Base-by-base conservation (phyloP, 2,797 vertebrate species). In the Sebastiscus tertius region DNA sequence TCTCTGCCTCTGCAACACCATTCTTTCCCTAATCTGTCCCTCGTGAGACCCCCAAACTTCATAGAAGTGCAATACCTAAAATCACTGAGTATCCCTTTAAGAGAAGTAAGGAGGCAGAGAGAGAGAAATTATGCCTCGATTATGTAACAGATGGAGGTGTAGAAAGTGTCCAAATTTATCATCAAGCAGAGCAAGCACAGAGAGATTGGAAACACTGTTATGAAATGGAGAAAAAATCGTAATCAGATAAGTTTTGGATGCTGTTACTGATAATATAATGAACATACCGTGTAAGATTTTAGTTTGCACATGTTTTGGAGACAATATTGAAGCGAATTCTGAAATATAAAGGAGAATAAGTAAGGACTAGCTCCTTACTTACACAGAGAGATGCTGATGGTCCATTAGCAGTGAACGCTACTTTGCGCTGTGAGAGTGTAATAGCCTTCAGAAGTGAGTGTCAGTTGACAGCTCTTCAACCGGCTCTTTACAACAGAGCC, bases 391-490 rank as follows among this genome's bases (percentile, higher is more conserved):
- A 66, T 54, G 42, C 65, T 73, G 67, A 56, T 10, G n/a, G 55
- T 59, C 70, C 67, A 72, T 85, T 82, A 80, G 69, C 60, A 59
- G 24, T 13, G 10, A 87, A 24, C 1, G 11, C 7, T 31, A 8
- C 80, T 82, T 58, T 73, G 56, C 4, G 27, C 61, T 72, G 62
- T 62, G 59, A 69, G 76, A 49, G 46, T 58, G 29, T 64, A 73
- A 72, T 1, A 67, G 36, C 74, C 79, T 59, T 78, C 42, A 74
- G 73, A 36, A 75, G 31, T 69, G 58, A 56, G 75, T 34, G 78
- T 83, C 76, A 75, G 49, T 71, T 72, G 80, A 75, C 80, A 81
- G 74, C 66, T 65, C 72, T 77, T 77, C 71, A 79, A 68, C 11
- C 31, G 20, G 29, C 79, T 64, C 56, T 81, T 83, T 46, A 61